Evolutionary conservation across 2,888 invertebrate species (phyloP).

Genomic region (Sympetrum striolatum): DNA sequence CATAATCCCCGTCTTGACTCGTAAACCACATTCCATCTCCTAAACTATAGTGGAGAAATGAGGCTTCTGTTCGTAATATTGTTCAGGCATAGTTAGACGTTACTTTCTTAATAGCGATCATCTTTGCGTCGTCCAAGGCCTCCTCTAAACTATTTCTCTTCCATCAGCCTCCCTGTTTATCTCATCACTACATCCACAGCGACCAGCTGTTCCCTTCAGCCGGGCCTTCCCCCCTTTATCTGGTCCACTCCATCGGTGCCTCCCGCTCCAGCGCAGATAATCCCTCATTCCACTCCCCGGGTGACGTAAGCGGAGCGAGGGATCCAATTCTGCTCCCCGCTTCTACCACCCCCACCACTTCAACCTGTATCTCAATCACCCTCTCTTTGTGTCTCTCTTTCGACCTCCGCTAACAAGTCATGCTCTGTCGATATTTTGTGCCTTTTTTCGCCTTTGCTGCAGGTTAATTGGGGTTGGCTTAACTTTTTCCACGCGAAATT

Average conservation of each 20-base stretch:
- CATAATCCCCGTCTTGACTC: no score
- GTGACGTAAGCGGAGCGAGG: neutral
- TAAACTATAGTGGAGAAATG: no score
- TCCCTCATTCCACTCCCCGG: neutral
- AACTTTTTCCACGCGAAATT: no score
- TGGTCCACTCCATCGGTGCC: neutral
- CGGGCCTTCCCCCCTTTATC: neutral
- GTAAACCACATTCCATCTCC: no score
- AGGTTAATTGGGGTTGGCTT: neutral
- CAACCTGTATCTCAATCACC: neutral
- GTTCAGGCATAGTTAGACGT: no score
- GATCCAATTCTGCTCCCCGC: neutral
- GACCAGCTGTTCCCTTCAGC: conserved; percentile 6
- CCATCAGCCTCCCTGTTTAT: neutral
- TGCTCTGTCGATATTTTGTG: neutral
- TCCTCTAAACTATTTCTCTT: neutral
- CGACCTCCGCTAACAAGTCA: neutral
- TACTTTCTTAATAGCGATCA: no score
- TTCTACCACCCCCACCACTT: neutral
- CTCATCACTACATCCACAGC: neutral
- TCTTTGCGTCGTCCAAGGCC: neutral
- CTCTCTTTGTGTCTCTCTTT: neutral
- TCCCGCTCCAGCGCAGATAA: neutral
- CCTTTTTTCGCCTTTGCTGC: neutral
- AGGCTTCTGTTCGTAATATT: no score